Evolutionary conservation across 2,113 vertebrate species (phyloP).

Genomic region (Amphiprion percula): DNA sequence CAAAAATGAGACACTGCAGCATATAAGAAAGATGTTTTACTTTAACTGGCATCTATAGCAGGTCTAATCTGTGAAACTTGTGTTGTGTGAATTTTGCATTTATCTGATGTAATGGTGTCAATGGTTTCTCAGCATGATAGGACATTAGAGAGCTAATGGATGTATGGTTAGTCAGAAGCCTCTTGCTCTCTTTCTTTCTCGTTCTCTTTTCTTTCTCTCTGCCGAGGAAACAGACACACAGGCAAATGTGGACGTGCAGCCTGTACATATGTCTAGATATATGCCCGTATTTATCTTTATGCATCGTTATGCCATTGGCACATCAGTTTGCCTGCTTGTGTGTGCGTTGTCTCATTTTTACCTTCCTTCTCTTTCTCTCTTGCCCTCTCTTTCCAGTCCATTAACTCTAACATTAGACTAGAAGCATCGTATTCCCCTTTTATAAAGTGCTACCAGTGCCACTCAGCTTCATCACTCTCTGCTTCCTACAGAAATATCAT

Average conservation of each 20-base stretch:
- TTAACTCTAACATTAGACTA: slow-evolving; percentile 69
- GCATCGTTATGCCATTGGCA: slow-evolving; percentile 22
- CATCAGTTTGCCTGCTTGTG: slow-evolving; percentile 25
- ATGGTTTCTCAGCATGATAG: slow-evolving; percentile 22
- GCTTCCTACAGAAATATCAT: slow-evolving; percentile 11
- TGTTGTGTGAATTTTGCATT: slow-evolving; percentile 32
- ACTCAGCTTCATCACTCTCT: slow-evolving; percentile 8
- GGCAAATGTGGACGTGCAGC: neutral
- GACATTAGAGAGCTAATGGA: slow-evolving; percentile 36
- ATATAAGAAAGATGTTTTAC: slow-evolving; percentile 7
- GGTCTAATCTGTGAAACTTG: slow-evolving; percentile 19
- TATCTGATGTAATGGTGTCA: slow-evolving; percentile 16
- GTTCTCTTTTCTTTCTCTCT: neutral
- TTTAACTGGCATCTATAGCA: slow-evolving; percentile 1
- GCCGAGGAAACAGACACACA: neutral
- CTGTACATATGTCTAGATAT: slow-evolving; percentile 1
- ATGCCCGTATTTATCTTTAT: slow-evolving; percentile 3
- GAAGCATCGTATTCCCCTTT: slow-evolving; percentile 48
- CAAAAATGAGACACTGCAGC: neutral
- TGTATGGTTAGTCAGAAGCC: slow-evolving; percentile 2
- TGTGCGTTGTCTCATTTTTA: slow-evolving; percentile 33
- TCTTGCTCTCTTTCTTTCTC: neutral
- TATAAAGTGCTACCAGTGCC: slow-evolving; percentile 38
- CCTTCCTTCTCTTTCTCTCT: slow-evolving; percentile 16
- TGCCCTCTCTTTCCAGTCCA: slow-evolving; percentile 42